These are phyloP conservation scores for Archaeoteleia sp. DNA, from an alignment of 2,888 invertebrate species.

Conservation along the genomic window DNA sequence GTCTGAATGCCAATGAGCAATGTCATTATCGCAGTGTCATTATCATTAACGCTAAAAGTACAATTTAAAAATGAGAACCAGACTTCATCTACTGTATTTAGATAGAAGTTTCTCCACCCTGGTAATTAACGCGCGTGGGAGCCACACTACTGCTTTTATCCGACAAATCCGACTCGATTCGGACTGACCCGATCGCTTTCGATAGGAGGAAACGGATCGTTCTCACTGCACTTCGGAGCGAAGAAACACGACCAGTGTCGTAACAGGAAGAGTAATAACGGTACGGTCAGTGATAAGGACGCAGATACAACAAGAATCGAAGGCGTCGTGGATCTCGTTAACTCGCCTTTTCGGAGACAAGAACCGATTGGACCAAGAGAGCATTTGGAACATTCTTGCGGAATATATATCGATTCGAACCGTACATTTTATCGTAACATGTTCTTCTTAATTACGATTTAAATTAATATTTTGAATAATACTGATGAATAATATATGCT, in stretches of 20 bases:
- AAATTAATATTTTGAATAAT: too few relatives aligned
- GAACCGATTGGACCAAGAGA: conserved; percentile 34
- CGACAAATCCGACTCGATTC: conserved; percentile 40
- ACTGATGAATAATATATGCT: too few relatives aligned
- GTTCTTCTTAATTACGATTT: too few relatives aligned
- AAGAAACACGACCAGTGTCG: conserved; percentile 54
- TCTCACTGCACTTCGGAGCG: conserved; percentile 37
- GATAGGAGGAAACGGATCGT: conserved; percentile 50
- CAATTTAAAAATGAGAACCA: conserved; percentile 8
- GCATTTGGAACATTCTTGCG: too few relatives aligned
- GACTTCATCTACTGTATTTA: conserved; percentile 13
- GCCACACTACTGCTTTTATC: conserved; percentile 34
- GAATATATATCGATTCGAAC: too few relatives aligned
- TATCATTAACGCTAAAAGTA: conserved; percentile 6
- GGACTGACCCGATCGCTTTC: conserved; percentile 53
- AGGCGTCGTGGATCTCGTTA: conserved; percentile 58
- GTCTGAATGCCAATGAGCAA: too few relatives aligned
- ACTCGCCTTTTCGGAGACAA: conserved; percentile 49
- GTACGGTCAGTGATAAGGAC: conserved; percentile 58
- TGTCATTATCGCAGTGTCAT: too few relatives aligned
- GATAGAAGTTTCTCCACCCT: conserved; percentile 31
- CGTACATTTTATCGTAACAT: neutral
- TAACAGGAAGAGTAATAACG: conserved; percentile 67
- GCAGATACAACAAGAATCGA: conserved; percentile 43
- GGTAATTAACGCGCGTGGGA: conserved; percentile 54